Percentiles rank a stretch among this genome's conserved stretches.
Conservation (phyloP, 1,140 invertebrate species). For the Rhagoletis pomonella region DNA sequence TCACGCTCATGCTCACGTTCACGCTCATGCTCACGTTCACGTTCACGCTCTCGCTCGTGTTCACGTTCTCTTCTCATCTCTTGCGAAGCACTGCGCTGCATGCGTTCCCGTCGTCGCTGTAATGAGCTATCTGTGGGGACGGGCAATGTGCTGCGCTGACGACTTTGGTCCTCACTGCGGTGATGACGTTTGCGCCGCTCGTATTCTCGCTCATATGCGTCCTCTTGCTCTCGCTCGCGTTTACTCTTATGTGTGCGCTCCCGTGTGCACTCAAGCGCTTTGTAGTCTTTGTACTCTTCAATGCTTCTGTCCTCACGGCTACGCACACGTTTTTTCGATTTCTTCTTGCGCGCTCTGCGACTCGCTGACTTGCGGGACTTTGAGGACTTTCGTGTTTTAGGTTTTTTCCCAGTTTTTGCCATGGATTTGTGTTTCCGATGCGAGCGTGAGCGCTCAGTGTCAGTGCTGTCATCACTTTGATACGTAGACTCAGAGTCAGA, state of each 20-base stretch:
- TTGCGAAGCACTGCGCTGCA: constrained; percentile 55
- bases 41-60: background rate
- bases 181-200: background rate
- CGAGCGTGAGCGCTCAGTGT: background rate
- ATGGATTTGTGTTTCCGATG: constrained; percentile 52
- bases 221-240: background rate
- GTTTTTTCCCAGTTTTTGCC: constrained; percentile 53
- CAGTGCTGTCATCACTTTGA: background rate
- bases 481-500: background rate
- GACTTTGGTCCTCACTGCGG: background rate
- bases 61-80: background rate
- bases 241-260: background rate
- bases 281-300: constrained; percentile 60
- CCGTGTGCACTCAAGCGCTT: constrained; percentile 62
- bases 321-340: constrained; percentile 51
- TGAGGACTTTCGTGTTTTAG: constrained; percentile 50
- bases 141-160: background rate
- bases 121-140: background rate
- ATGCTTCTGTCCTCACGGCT: constrained; percentile 9
- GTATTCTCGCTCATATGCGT: background rate
- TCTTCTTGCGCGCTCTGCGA: constrained; percentile 21
- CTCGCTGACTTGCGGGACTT: constrained; percentile 49
- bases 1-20: background rate
- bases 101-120: constrained; percentile 43
- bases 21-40: background rate